These are phyloP conservation scores for Drosophila takahashii DNA, from an alignment of 1,140 invertebrate genomes.

Conservation along the genomic window DNA sequence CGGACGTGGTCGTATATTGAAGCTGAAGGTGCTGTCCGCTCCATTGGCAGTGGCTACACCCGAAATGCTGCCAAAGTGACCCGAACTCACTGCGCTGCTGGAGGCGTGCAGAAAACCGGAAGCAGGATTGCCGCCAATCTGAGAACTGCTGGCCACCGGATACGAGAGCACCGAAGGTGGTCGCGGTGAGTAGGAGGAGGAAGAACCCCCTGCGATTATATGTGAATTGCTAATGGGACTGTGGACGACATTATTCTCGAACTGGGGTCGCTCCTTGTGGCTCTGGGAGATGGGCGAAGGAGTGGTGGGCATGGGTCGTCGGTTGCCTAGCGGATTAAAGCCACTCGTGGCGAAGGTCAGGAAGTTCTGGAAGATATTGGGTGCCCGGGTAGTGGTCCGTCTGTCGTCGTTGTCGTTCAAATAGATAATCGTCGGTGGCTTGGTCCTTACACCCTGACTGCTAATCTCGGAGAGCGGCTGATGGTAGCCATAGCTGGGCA, in stretches of 20 bases:
- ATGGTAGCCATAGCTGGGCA: slow-evolving; percentile 55
- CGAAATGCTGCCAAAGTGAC: slow-evolving; percentile 69
- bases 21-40: slow-evolving; percentile 77
- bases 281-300: slow-evolving; percentile 35
- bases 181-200: slow-evolving; percentile 36
- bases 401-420: slow-evolving; percentile 67
- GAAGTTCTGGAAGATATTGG: slow-evolving; percentile 77
- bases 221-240: slow-evolving; percentile 50
- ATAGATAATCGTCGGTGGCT: slow-evolving; percentile 81
- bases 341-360: slow-evolving; percentile 67
- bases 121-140: slow-evolving; percentile 39
- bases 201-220: slow-evolving; percentile 1
- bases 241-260: slow-evolving; percentile 42
- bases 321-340: slow-evolving; percentile 53
- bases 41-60: slow-evolving; percentile 77
- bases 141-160: slow-evolving; percentile 49
- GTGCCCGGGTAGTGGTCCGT: slow-evolving; percentile 62
- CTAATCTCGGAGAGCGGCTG: slow-evolving; percentile 29
- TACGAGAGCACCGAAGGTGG: slow-evolving; percentile 37
- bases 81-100: slow-evolving; percentile 64
- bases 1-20: slow-evolving; percentile 77
- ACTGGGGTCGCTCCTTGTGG: slow-evolving; percentile 49
- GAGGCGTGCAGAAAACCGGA: slow-evolving; percentile 67
- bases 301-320: slow-evolving; percentile 46
- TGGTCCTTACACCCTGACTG: slow-evolving; percentile 55